phyloP scores from a whole-genome alignment of 2,113 vertebrate genomes.

The Stictonetta naevosa region DNA sequence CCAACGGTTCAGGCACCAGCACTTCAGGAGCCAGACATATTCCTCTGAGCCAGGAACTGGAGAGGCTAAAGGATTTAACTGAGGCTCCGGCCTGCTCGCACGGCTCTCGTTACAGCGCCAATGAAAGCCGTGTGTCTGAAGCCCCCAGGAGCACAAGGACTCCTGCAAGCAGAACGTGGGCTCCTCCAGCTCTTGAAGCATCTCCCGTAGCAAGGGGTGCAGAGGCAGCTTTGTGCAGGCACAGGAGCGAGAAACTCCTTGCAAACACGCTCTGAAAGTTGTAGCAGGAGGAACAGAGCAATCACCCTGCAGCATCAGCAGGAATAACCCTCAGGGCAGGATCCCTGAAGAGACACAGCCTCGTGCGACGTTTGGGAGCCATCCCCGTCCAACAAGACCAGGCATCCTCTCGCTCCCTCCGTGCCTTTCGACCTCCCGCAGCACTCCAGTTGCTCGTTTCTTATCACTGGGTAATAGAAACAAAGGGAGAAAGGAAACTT shows the following conservation, averaged over 20 bases:
- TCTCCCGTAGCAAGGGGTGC: background rate
- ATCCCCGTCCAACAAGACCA: background rate
- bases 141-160: background rate
- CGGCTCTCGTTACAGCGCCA: background rate
- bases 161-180: background rate
- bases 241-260: background rate
- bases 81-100: background rate
- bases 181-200: background rate
- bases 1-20: no score
- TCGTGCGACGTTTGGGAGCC: fast-evolving
- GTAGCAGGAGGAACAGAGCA: background rate
- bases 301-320: background rate
- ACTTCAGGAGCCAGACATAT: background rate
- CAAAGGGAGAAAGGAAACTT: slow-evolving; percentile 28
- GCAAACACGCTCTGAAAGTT: background rate
- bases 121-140: background rate
- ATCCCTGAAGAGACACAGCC: background rate
- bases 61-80: slow-evolving; percentile 7
- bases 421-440: background rate
- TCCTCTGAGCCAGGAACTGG: background rate
- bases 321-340: background rate
- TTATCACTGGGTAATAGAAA: background rate
- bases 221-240: background rate
- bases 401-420: background rate
- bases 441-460: background rate